Base-by-base conservation (phyloP, 2,797 vertebrate species). In the Epinephelus coioides region DNA sequence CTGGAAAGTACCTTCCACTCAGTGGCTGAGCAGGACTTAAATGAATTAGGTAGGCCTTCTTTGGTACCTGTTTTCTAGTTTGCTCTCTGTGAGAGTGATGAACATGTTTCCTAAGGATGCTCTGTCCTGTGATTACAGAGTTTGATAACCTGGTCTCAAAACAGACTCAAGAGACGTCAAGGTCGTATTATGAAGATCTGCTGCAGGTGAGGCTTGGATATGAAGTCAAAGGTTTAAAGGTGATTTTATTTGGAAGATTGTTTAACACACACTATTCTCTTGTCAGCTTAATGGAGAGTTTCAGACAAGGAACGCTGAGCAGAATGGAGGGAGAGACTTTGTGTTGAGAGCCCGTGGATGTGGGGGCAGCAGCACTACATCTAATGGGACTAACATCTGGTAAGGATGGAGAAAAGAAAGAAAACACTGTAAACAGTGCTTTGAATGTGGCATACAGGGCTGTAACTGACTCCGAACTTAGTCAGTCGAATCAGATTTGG, bases 331-430 rank as follows among this genome's bases (percentile, higher is more conserved):
- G 13, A 56, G 57, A 17, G 77, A 54, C 2, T 1, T 44, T 38
- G 4, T 81, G 23, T 73, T 93, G 73, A 91, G 78, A 95, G 93
- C 89, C 83, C 93, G 94, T 84, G 95, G 76, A 71, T 94, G 93
- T 92, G 90, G 64, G 25, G 91, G 79, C 75, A 91, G 69, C 69
- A 68, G 53, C 50, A 67, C 69, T 59, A 79, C 73, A 18, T 64
- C 73, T 17, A 88, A 90, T 10, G 78, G 86, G 17, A 88, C 61
- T 21, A 69, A 88, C 69, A 60, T 79, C 63, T 84, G 89, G 85
- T 91, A 79, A 90, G 85, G 2, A 68, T 11, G 2, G 5, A 38
- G n/a, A 46, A 38, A 17, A 21, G 8, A 25, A 6, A 25, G 47
- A 34, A 21, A 11, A 23, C 23, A 7, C 15, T 60, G 21, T 21